Evolutionary conservation across 2,888 invertebrate genomes (phyloP), one percentile per base, ranked within the genome.

Genomic region (Mamestra brassicae): DNA sequence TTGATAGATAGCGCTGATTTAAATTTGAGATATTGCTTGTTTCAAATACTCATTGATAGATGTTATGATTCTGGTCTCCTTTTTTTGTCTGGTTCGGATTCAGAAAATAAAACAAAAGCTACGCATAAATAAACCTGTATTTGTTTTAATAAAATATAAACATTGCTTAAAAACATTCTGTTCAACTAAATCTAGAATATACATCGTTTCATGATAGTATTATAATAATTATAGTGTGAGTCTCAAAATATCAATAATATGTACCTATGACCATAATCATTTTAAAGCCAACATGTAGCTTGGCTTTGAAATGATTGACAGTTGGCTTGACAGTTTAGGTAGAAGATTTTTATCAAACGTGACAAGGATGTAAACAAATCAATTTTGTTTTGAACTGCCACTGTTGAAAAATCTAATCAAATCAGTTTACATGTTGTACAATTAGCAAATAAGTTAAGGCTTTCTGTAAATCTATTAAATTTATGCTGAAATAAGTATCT

Each of bases 131-230:
- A 89, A 85, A 84, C 83, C 77, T 89, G 79, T 86, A 86, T 89
- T 89, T 86, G 67, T 76, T 78, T 76, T 90, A 86, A 81, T 89
- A 90, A 90, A 90, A 90, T 90, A 90, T 90, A 89, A 89, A 88
- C 80, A 87, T 85, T 80, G 75, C 75, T 62, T 78, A 81, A 80
- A 85, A 87, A 84, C 79, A 84, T 84, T 81, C 57, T 80, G 79
- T 76, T 65, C 66, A 82, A 85, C 80, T 76, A 84, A 87, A 76
- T 80, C 70, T 74, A 82, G 82, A 86, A 74, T 82, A 81, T 80
- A 83, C 74, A 78, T 78, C 67, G 71, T 74, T 75, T 64, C 58
- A 26, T 82, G 58, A 57, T 55, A 62, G 45, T 77, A 36, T 45
- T 61, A 58, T 73, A 34, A 58, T 73, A 34, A 42, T 34, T 13